These are phyloP conservation scores for Octonoba sinensis DNA, from an alignment of 2,888 invertebrate genomes.

Conservation along the genomic window DNA sequence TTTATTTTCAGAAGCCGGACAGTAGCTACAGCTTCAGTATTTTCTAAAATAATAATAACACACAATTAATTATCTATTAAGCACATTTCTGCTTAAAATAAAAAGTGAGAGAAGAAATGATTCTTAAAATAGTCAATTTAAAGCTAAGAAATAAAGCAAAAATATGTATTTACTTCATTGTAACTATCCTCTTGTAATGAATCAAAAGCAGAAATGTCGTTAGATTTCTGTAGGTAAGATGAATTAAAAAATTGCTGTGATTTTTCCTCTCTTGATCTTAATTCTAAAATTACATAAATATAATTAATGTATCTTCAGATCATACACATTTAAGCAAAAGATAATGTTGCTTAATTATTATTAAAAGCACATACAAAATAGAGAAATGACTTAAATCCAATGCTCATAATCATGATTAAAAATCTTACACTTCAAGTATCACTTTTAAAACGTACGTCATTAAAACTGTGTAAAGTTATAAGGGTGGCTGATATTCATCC, in stretches of 20 bases:
- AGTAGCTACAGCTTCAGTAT: no score
- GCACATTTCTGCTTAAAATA: neutral
- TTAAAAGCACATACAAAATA: no score
- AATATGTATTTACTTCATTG: conserved; percentile 39
- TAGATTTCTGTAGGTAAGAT: conserved; percentile 76
- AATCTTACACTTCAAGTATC: no score
- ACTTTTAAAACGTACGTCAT: no score
- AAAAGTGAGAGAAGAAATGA: neutral
- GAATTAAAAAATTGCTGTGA: conserved; percentile 89
- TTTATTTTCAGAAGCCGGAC: no score
- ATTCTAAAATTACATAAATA: conserved; percentile 73
- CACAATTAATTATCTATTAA: no score
- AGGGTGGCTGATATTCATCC: no score
- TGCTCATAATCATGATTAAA: no score
- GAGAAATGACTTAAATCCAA: no score
- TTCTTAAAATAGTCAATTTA: neutral
- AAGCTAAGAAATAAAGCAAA: neutral
- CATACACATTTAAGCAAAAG: no score
- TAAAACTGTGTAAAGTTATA: no score
- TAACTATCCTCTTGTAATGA: conserved; percentile 39
- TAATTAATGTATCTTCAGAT: neutral
- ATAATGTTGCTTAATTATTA: no score
- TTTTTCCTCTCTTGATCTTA: conserved; percentile 90
- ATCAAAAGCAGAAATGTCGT: conserved; percentile 70
- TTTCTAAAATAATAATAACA: conserved; percentile 12